A percentile compares a stretch with the other conserved stretches of the same genome.
Conservation (phyloP, 2,113 vertebrate genomes). For the Oryzias woworae region DNA sequence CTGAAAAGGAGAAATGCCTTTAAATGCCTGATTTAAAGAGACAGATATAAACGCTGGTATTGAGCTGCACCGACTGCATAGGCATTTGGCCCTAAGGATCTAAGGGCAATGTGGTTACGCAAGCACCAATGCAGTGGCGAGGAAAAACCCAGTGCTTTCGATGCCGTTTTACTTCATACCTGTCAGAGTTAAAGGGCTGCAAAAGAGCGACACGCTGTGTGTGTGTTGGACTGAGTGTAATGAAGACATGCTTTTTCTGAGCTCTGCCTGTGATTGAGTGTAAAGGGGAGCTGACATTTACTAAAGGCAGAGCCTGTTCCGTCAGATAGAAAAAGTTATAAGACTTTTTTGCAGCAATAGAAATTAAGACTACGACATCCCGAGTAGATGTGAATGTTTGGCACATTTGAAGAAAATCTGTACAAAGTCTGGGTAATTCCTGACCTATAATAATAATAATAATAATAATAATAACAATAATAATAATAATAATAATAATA, state of each 20-base stretch:
- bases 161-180: conserved; percentile 10
- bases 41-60: conserved; percentile 7
- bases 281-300: conserved; percentile 37
- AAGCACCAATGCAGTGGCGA: conserved; percentile 70
- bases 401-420: conserved; percentile 88
- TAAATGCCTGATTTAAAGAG: not conserved
- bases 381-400: conserved; percentile 80
- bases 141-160: conserved; percentile 36
- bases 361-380: conserved; percentile 74
- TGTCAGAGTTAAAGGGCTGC: conserved; percentile 5
- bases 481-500: conserved; percentile 51
- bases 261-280: conserved; percentile 40
- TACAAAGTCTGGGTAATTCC: conserved; percentile 70
- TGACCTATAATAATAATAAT: conserved; percentile 65
- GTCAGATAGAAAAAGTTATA: conserved; percentile 73
- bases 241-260: conserved; percentile 48
- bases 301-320: conserved; percentile 7
- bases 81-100: conserved; percentile 84
- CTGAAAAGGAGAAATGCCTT: too few relatives aligned
- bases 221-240: conserved; percentile 11
- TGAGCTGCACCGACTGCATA: conserved; percentile 18
- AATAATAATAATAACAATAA: conserved; percentile 60
- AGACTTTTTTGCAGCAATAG: conserved; percentile 88
- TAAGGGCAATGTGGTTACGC: conserved; percentile 71
- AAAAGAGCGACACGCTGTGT: conserved; percentile 5